Evolutionary conservation across 2,888 invertebrate species (phyloP).

Genomic region (Heliconius charithonia): DNA sequence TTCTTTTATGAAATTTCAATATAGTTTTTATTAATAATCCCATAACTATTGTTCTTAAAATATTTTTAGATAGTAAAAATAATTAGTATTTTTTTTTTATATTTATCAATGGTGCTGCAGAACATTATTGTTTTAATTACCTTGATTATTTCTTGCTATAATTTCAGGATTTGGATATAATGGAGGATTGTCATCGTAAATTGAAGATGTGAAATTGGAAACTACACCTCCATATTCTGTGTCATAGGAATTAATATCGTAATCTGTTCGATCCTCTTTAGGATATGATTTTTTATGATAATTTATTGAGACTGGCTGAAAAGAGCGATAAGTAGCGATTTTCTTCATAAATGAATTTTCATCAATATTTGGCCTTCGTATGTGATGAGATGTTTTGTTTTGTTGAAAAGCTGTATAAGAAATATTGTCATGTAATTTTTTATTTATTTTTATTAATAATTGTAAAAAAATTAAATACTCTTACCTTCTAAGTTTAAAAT

Average conservation of each 20-base stretch:
- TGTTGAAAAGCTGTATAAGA: conserved; percentile 61
- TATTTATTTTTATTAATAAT: background rate
- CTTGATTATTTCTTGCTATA: conserved; percentile 69
- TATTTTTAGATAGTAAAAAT: no score
- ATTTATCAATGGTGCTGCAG: background rate
- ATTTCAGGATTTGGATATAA: conserved; percentile 79
- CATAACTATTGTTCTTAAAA: background rate
- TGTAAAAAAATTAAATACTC: conserved; percentile 13
- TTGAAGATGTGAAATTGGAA: conserved; percentile 78
- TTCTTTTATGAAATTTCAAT: conserved; percentile 7
- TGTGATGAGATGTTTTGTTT: conserved; percentile 68
- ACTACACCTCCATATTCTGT: conserved; percentile 78
- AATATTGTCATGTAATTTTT: background rate
- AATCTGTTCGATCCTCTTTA: conserved; percentile 69
- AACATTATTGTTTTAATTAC: conserved; percentile 49
- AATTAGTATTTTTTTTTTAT: no score
- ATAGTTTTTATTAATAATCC: background rate
- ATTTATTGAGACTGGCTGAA: conserved; percentile 70
- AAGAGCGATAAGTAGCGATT: conserved; percentile 68
- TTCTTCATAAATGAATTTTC: conserved; percentile 65
- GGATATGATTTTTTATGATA: conserved; percentile 70
- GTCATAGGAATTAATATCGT: conserved; percentile 76
- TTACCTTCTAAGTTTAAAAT: conserved; percentile 54
- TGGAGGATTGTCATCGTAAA: conserved; percentile 79
- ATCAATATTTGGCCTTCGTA: conserved; percentile 60